Base-by-base conservation (phyloP, 2,888 invertebrate species). In the Cephus nigrinus region DNA sequence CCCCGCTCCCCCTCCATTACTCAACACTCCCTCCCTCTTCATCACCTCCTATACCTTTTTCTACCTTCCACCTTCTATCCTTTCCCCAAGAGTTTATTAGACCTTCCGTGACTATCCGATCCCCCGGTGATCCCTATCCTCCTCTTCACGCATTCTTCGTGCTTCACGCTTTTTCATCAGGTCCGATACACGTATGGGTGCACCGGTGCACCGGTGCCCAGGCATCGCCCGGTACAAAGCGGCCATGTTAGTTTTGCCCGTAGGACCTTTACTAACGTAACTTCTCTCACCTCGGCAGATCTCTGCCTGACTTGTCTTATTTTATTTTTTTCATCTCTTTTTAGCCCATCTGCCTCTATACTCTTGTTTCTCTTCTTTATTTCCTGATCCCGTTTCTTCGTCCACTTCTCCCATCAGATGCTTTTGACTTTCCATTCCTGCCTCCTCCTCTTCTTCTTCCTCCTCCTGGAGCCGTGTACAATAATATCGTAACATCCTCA, bases 1-100 rank as follows among this genome's bases (percentile, higher is more conserved):
- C 11, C 71, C 3, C 31, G n/a, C 1, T 0, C 15, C 12, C 12
- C 4, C 31, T 31, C 12, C 71, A 15, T 71, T 33, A 32, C 71
- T 31, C 71, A 71, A 71, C 71, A 33, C 33, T 12, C 15, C 15
- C 71, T 32, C 71, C 11, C 31, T 69, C 71, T 33, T 69, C 78
- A 73, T n/a, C 69, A 12, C 71, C 69, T 69, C 35, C 30, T 36
- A 15, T 55, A 15, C 15, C 40, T 40, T 3, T 15, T 30, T 69
- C n/a, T 0, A 73, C 73, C 36, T 30, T 35, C 76, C 69, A 15
- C 69, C 34, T 31, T 77, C 74, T 34, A 34, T 31, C 71, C 72
- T 73, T 68, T 73, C 68, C 75, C 69, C 40, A 75, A 75, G 40
- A 76, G 36, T 74, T 74, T 75, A 75, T 74, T 71, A 71, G 32